Evolutionary conservation across 2,797 vertebrate genomes (phyloP).

Genomic region (Hypotaenidia okinawae): DNA sequence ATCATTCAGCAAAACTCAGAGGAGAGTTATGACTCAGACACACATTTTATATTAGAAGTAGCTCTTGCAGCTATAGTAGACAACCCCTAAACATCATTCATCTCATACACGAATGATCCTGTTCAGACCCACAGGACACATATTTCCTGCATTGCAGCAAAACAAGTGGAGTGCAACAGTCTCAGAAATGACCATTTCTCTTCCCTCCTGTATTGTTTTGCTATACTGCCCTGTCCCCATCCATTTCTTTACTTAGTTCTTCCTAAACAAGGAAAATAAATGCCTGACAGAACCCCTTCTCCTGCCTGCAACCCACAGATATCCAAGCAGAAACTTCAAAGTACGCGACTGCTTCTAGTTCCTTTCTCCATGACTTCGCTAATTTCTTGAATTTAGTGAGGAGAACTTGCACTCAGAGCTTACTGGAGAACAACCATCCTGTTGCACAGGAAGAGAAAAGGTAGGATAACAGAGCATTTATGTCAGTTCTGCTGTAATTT

Average conservation of each 20-base stretch:
- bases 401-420: neutral
- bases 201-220: neutral
- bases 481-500: neutral
- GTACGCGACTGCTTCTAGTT: neutral
- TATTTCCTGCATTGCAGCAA: neutral
- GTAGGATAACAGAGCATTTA: neutral
- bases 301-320: neutral
- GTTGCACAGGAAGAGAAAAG: neutral
- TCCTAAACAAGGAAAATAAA: neutral
- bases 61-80: neutral
- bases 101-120: neutral
- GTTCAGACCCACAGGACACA: neutral
- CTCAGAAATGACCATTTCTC: neutral
- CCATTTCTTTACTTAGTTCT: neutral
- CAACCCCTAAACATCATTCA: neutral
- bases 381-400: neutral
- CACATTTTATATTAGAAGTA: neutral
- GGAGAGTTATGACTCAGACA: neutral
- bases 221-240: fast-evolving
- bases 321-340: neutral
- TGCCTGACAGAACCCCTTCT: neutral
- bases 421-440: neutral
- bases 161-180: neutral
- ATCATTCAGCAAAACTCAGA: neutral
- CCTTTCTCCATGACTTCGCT: neutral